Conservation (phyloP, 2,888 invertebrate genomes). For the Agrypnus murinus region DNA sequence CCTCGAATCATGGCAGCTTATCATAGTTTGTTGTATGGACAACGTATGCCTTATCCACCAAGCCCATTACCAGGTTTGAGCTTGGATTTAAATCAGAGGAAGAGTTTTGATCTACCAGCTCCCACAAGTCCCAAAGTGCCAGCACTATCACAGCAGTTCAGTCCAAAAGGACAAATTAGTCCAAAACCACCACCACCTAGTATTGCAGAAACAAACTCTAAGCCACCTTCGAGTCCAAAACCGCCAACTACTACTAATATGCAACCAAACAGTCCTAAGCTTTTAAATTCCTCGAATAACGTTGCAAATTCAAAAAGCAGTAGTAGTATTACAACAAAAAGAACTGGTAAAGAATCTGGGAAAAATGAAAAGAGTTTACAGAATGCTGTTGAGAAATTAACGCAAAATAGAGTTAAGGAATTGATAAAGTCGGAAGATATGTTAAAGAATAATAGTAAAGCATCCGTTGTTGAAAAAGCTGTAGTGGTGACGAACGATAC, state of each 20-base stretch:
- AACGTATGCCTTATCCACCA: conserved; percentile 61
- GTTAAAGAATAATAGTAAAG: conserved; percentile 17
- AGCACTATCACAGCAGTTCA: conserved; percentile 21
- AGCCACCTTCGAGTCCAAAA: conserved; percentile 38
- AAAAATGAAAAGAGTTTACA: conserved; percentile 68
- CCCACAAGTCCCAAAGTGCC: conserved; percentile 51
- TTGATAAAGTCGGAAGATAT: conserved; percentile 53
- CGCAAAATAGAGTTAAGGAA: conserved; percentile 65
- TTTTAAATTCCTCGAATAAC: background rate
- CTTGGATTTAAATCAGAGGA: conserved; percentile 59
- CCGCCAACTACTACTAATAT: background rate
- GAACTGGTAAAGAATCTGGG: conserved; percentile 53
- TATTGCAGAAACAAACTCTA: conserved; percentile 22
- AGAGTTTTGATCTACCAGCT: conserved; percentile 60
- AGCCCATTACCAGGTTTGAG: conserved; percentile 58
- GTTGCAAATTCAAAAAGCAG: background rate
- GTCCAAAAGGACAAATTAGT: conserved; percentile 34
- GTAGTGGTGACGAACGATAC: background rate
- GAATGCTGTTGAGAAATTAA: conserved; percentile 67
- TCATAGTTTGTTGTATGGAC: conserved; percentile 65
- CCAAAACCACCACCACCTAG: conserved; percentile 17
- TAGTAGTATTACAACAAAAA: conserved; percentile 50
- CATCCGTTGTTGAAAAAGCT: background rate
- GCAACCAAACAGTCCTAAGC: conserved; percentile 15
- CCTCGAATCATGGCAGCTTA: conserved; percentile 69